Base-by-base conservation (phyloP, 2,888 invertebrate species). In the Macaria liturata region DNA sequence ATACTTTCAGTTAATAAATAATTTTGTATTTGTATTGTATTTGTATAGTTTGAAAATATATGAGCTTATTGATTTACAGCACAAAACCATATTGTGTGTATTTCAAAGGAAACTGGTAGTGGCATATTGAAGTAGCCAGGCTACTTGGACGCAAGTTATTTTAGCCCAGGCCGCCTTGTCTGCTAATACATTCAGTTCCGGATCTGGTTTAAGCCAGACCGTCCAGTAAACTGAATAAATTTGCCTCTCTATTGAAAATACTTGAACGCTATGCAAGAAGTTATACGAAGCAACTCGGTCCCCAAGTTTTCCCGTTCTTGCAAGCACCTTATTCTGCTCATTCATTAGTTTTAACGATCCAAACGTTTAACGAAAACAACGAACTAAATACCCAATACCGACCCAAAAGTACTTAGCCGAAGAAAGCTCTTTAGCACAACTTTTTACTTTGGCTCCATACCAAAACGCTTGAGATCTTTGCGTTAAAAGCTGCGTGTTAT, bases 381-480 rank as follows among this genome's bases (percentile, higher is more conserved):
- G 60, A 65, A 58, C 58, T 60, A 63, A 59, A 61, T 59, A 59
- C 39, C 31, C 9, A 50, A 48, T 50, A 46, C 56, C 53, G 34
- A 34, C 20, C 44, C 4, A n/a, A 42, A 42, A 42, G 42, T 45
- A 42, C 47, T 57, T 59, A 59, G 59, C 50, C 53, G 53, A 58
- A 58, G 59, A 71, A 70, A 72, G 68, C 68, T 64, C 54, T 70
- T 65, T 56, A 58, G 64, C 59, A 59, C 57, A 62, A 61, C 62
- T 59, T 61, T 63, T 65, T 66, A 70, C 67, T 68, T 72, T 74
- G 68, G 71, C 69, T 62, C 55, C 50, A 57, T 62, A 70, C 68
- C 72, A 70, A 69, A 64, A 72, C 67, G 42, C 47, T 60, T 51
- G 58, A 55, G 62, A 57, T 63, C 70, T 70, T 68, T 66, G 57